A percentile compares a stretch with the other conserved stretches of the same genome.
phyloP scores from a whole-genome alignment of 2,888 invertebrate genomes.

The Ormyrus nitidulus region DNA sequence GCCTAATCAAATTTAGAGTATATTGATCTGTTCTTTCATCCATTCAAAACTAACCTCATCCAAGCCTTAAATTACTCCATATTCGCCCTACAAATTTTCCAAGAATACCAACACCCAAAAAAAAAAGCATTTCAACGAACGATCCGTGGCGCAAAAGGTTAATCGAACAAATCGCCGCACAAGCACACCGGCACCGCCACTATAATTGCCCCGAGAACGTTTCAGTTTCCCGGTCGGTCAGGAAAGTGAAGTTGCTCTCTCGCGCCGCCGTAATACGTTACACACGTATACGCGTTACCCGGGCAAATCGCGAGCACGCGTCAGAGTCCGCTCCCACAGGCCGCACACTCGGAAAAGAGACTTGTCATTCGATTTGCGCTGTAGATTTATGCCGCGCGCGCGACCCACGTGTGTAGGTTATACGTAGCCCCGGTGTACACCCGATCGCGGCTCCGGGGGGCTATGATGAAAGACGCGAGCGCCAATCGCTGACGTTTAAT shows the following conservation, averaged over 20 bases:
- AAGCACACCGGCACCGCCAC: slow-evolving; percentile 41
- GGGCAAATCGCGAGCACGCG: slow-evolving; percentile 14
- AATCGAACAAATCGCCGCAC: not conserved
- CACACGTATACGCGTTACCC: not conserved
- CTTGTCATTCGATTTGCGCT: slow-evolving; percentile 44
- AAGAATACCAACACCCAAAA: too few species aligned
- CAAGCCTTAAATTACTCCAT: too few species aligned
- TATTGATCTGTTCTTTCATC: too few species aligned
- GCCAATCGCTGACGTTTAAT: slow-evolving; percentile 11
- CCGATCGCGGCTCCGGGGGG: not conserved
- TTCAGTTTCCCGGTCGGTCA: slow-evolving; percentile 45
- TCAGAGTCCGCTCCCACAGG: not conserved
- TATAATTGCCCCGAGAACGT: slow-evolving; percentile 63
- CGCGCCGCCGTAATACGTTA: too few species aligned
- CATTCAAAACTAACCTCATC: too few species aligned
- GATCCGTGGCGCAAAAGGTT: too few species aligned
- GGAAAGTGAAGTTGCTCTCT: slow-evolving; percentile 63
- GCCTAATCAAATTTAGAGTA: too few species aligned
- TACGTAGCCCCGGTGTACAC: not conserved
- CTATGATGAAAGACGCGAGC: slow-evolving; percentile 8
- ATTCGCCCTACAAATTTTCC: too few species aligned
- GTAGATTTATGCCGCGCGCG: slow-evolving; percentile 19
- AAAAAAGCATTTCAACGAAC: too few species aligned
- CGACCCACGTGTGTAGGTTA: too few species aligned
- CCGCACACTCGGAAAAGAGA: slow-evolving; percentile 3